These are phyloP conservation scores for Epinephelus fuscoguttatus DNA, from an alignment of 2,113 vertebrate genomes.

Conservation along the genomic window DNA sequence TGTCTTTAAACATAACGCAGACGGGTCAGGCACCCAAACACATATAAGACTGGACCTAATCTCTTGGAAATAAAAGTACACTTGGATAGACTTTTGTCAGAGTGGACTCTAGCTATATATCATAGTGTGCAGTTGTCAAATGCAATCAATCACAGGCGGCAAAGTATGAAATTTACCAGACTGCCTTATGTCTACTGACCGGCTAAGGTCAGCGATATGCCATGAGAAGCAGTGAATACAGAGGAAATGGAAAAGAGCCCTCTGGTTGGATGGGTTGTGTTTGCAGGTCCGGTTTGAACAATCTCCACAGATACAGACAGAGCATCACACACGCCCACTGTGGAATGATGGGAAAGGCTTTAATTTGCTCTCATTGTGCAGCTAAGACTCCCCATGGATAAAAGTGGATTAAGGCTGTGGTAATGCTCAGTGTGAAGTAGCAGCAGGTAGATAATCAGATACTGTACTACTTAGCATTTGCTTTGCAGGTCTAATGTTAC, in stretches of 20 bases:
- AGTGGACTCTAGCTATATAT: conserved; percentile 18
- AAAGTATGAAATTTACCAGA: conserved; percentile 32
- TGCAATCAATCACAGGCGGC: conserved; percentile 37
- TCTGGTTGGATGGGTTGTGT: conserved; percentile 13
- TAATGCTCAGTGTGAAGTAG: conserved; percentile 65
- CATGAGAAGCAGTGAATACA: conserved; percentile 2
- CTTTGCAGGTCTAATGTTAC: conserved; percentile 65
- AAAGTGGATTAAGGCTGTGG: conserved; percentile 74
- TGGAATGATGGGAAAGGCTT: conserved; percentile 65
- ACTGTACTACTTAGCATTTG: conserved; percentile 67
- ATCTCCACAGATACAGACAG: conserved; percentile 42
- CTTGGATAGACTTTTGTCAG: not conserved
- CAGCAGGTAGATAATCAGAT: conserved; percentile 81
- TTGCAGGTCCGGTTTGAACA: conserved; percentile 46
- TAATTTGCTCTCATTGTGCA: conserved; percentile 73
- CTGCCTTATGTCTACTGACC: conserved; percentile 17
- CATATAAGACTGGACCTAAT: not conserved
- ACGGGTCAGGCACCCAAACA: not conserved
- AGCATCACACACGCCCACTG: conserved; percentile 49
- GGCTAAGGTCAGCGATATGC: conserved; percentile 38
- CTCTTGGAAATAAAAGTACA: not conserved
- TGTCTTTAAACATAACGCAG: not conserved
- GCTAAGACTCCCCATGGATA: conserved; percentile 63
- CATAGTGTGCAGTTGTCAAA: conserved; percentile 7
- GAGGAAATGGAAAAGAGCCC: conserved; percentile 24